A percentile compares a stretch with the other conserved stretches of the same genome.
Evolutionary conservation across 1,140 invertebrate genomes (phyloP).

Genomic region (Aethina tumida): DNA sequence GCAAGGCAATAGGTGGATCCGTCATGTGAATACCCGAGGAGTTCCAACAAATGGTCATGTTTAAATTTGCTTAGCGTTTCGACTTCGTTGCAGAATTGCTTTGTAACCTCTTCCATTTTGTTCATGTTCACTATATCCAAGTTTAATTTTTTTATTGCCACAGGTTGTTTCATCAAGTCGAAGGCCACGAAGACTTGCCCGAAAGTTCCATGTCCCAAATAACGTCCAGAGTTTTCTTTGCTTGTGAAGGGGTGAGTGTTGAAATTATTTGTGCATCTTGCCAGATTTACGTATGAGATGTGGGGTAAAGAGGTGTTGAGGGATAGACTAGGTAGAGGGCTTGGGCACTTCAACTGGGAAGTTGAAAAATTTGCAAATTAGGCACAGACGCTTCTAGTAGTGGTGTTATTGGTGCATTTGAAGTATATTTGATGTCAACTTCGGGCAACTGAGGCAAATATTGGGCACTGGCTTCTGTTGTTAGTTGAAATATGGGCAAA

Average conservation of each 20-base stretch:
- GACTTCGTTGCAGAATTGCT: conserved; percentile 58
- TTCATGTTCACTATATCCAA: conserved; percentile 33
- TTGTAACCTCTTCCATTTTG: conserved; percentile 37
- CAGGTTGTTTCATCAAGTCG: conserved; percentile 34
- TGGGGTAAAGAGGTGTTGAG: conserved; percentile 33
- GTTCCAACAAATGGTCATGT: conserved; percentile 55
- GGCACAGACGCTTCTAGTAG: no score
- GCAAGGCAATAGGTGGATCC: conserved; percentile 52
- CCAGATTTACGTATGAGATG: conserved; percentile 35
- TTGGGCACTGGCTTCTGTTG: no score
- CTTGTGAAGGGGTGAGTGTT: conserved; percentile 19
- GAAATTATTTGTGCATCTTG: conserved; percentile 35
- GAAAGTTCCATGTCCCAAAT: conserved; percentile 58
- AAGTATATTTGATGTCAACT: no score
- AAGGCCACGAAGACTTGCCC: conserved; percentile 57
- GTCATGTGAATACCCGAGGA: conserved; percentile 56
- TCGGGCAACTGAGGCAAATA: no score
- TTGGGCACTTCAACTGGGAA: no score
- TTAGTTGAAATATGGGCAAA: no score
- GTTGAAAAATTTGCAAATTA: no score
- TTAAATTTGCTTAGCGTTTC: conserved; percentile 45
- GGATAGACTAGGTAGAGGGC: conserved; percentile 27
- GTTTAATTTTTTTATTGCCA: conserved; percentile 54
- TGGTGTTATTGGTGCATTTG: no score
- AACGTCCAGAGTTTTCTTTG: conserved; percentile 29